Percentiles rank a stretch among this genome's conserved stretches.
phyloP scores from a whole-genome alignment of 2,113 vertebrate species.

The Pelvicachromis taeniatus region DNA sequence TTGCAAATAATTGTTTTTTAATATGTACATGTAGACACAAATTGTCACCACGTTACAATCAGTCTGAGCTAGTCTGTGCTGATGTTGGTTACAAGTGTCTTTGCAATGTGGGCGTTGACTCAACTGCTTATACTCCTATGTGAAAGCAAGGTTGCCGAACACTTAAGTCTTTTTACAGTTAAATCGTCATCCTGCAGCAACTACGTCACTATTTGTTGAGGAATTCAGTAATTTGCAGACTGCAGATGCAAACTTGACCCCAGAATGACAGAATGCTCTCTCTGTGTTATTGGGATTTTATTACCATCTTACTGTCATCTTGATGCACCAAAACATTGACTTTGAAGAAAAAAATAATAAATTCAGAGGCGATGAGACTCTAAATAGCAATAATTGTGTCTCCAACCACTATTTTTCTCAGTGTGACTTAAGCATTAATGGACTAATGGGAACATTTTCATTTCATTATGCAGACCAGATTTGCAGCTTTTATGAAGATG shows the following conservation, averaged over 20 bases:
- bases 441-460: neutral
- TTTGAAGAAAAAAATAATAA: neutral
- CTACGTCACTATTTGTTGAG: neutral
- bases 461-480: neutral
- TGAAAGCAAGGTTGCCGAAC: neutral
- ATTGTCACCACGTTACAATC: neutral
- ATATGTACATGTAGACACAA: neutral
- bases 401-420: neutral
- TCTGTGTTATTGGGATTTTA: neutral
- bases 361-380: neutral
- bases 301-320: neutral
- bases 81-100: neutral
- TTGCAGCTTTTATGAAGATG: neutral
- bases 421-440: neutral
- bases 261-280: neutral
- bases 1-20: neutral
- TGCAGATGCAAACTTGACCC: neutral
- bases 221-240: neutral
- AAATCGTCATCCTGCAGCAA: neutral
- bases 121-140: neutral
- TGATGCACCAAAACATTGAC: neutral
- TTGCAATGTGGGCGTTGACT: neutral
- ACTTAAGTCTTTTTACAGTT: neutral
- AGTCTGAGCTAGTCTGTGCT: neutral
- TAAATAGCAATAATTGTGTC: neutral